phyloP scores from a whole-genome alignment of 2,797 vertebrate species.

The Catostomus latipinnis region DNA sequence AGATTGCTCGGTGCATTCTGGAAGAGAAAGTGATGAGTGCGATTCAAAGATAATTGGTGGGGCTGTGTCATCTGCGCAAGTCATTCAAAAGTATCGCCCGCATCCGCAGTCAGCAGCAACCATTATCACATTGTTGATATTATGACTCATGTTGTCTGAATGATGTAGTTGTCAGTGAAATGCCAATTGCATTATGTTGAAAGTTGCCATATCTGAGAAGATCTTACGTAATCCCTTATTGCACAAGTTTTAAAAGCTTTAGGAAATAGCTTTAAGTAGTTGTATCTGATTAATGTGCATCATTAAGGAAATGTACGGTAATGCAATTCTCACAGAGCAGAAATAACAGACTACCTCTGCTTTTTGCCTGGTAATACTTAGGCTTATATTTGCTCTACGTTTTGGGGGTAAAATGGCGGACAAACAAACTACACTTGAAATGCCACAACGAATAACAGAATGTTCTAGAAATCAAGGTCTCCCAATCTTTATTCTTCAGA shows the following conservation, averaged over 20 bases:
- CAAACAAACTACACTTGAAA: slow-evolving; percentile 10
- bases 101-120: neutral
- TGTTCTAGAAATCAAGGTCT: slow-evolving; percentile 29
- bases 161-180: slow-evolving; percentile 8
- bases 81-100: slow-evolving; percentile 8
- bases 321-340: too few relatives aligned
- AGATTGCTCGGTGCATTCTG: neutral
- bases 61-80: slow-evolving; percentile 13
- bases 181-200: neutral
- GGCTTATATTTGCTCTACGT: too few relatives aligned
- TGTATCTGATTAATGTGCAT: too few relatives aligned
- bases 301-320: too few relatives aligned
- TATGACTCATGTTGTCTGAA: slow-evolving; percentile 34
- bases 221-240: neutral
- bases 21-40: neutral
- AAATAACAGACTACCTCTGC: too few relatives aligned
- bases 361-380: too few relatives aligned
- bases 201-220: neutral
- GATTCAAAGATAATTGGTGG: slow-evolving; percentile 27
- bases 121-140: slow-evolving; percentile 15
- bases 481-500: slow-evolving; percentile 17
- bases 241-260: neutral
- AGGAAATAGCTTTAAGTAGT: too few relatives aligned
- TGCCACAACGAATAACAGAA: slow-evolving; percentile 7
- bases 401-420: too few relatives aligned